Conservation (phyloP, 2,113 vertebrate genomes). For the Lathamus discolor region DNA sequence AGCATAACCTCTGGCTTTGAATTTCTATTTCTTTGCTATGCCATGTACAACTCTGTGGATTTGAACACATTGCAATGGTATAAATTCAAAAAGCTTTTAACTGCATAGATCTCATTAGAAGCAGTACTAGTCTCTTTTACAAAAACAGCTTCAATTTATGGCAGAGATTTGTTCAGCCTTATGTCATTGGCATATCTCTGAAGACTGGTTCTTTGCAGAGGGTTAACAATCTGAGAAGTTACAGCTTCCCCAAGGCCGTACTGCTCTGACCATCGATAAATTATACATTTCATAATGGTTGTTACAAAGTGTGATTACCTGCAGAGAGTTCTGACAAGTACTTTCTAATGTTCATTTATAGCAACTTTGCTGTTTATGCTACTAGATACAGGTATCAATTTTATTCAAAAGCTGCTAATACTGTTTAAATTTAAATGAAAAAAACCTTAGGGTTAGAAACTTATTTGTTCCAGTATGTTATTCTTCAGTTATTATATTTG, state of each 20-base stretch:
- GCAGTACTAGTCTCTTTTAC: neutral
- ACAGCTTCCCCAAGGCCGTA: neutral
- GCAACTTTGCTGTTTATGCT: neutral
- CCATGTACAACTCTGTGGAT: neutral
- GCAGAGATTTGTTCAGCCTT: neutral
- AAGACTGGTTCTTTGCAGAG: neutral
- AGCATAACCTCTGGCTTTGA: neutral
- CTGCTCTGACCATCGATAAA: neutral
- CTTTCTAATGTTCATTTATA: neutral
- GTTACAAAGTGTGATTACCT: neutral
- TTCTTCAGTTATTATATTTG: neutral
- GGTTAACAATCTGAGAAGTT: neutral
- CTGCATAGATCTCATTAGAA: neutral
- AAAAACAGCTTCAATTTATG: neutral
- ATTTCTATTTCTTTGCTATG: neutral
- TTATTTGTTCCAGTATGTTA: neutral
- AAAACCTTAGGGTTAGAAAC: neutral
- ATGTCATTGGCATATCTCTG: neutral
- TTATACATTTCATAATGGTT: neutral
- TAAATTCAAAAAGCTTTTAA: neutral
- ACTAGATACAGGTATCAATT: neutral
- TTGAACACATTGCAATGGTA: neutral
- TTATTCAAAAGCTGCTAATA: neutral
- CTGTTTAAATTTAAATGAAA: neutral
- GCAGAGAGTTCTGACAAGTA: neutral